These are phyloP conservation scores for Meles meles DNA, from an alignment of 2,113 vertebrate genomes.

Conservation along the genomic window DNA sequence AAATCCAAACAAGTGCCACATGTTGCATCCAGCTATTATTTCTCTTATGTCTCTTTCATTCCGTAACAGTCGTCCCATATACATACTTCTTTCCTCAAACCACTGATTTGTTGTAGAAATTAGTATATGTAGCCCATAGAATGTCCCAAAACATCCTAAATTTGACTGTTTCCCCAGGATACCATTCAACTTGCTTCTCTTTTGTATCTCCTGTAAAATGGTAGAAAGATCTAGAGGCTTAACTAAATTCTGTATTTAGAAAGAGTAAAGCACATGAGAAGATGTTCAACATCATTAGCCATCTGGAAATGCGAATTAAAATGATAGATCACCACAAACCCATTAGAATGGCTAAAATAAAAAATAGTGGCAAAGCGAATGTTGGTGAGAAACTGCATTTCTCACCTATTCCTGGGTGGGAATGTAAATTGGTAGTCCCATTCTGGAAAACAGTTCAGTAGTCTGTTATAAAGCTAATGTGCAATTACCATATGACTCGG, in stretches of 20 bases:
- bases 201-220: conserved; percentile 12
- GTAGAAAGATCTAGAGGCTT: not conserved
- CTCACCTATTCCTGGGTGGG: not conserved
- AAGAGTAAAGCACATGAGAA: not conserved
- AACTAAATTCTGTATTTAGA: not conserved
- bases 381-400: not conserved
- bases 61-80: not conserved
- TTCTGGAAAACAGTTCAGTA: not conserved
- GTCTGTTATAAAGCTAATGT: not conserved
- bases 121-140: not conserved
- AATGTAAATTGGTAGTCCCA: not conserved
- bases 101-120: not conserved
- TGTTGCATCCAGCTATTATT: not conserved
- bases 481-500: not conserved
- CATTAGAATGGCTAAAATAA: not conserved
- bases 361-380: not conserved
- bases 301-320: conserved; percentile 6
- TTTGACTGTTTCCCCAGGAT: not conserved
- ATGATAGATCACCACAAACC: not conserved
- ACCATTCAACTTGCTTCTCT: not conserved
- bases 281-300: not conserved
- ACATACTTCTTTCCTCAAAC: not conserved
- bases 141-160: not conserved
- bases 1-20: conserved; percentile 25
- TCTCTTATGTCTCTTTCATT: not conserved